Percentiles rank a stretch among this genome's conserved stretches.
These are phyloP conservation scores for Metopia argyrocephala DNA, from an alignment of 2,888 invertebrate species.

Conservation along the genomic window DNA sequence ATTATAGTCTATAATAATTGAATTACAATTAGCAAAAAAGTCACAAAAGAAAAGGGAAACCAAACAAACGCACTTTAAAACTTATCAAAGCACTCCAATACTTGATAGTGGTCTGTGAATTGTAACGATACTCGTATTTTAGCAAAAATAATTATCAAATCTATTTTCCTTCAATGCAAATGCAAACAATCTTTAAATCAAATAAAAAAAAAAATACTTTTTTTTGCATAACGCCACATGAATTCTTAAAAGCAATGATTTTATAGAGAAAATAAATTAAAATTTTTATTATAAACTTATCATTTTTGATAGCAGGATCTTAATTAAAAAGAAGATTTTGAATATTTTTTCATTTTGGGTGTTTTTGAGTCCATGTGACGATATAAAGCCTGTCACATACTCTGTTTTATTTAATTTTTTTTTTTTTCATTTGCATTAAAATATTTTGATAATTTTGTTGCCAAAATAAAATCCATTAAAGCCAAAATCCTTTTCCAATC, in stretches of 20 bases:
- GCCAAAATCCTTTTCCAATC: neutral
- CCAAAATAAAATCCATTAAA: neutral
- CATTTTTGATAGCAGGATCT: too few species aligned
- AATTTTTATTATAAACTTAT: too few species aligned
- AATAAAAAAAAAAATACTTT: neutral
- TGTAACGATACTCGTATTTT: too few species aligned
- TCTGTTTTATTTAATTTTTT: too few species aligned
- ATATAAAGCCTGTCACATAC: too few species aligned
- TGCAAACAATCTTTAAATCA: neutral
- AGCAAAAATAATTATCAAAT: too few species aligned
- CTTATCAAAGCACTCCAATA: neutral
- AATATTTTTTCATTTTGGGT: too few species aligned
- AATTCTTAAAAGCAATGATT: too few species aligned
- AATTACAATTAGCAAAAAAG: slow-evolving; percentile 26
- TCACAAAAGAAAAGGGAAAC: neutral
- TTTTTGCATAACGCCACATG: too few species aligned
- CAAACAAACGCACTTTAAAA: neutral
- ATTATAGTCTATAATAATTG: slow-evolving; percentile 37
- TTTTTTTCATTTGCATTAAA: neutral
- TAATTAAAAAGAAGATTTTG: too few species aligned
- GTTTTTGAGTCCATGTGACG: neutral
- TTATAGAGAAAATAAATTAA: too few species aligned
- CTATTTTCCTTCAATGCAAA: neutral
- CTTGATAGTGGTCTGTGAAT: too few species aligned
- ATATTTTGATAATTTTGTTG: slow-evolving; percentile 1